Evolutionary conservation across 2,888 invertebrate species (phyloP).

Genomic region (Limnephilus lunatus): DNA sequence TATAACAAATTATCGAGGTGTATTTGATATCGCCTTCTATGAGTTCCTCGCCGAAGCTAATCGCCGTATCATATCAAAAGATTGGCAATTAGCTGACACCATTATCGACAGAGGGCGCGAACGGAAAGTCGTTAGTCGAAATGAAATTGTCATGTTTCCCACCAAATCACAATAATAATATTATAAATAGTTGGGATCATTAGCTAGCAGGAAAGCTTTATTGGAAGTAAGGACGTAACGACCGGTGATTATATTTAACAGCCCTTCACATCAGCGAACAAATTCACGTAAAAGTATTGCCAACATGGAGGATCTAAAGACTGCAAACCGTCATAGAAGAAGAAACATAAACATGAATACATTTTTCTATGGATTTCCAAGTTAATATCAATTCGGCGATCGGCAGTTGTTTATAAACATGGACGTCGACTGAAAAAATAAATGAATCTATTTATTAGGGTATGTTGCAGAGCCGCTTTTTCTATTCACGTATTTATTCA

Average conservation of each 20-base stretch:
- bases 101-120: constrained; percentile 25
- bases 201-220: neutral
- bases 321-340: neutral
- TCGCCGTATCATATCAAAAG: constrained; percentile 14
- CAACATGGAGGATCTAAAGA: no score
- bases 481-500: no score
- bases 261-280: neutral
- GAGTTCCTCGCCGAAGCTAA: constrained; percentile 13
- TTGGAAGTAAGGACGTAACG: neutral
- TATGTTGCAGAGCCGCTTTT: no score
- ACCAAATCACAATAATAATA: neutral
- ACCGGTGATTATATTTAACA: neutral
- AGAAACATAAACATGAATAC: neutral
- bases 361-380: neutral
- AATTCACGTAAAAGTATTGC: no score
- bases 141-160: constrained; percentile 32
- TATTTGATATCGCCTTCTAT: constrained; percentile 14
- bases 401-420: no score
- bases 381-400: neutral
- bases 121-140: constrained; percentile 43
- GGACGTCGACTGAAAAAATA: no score
- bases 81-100: constrained; percentile 38
- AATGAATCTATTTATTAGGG: no score
- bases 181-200: neutral
- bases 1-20: neutral